These are phyloP conservation scores for Naso thynnoides DNA, from an alignment of 2,797 vertebrate species.

Conservation along the genomic window DNA sequence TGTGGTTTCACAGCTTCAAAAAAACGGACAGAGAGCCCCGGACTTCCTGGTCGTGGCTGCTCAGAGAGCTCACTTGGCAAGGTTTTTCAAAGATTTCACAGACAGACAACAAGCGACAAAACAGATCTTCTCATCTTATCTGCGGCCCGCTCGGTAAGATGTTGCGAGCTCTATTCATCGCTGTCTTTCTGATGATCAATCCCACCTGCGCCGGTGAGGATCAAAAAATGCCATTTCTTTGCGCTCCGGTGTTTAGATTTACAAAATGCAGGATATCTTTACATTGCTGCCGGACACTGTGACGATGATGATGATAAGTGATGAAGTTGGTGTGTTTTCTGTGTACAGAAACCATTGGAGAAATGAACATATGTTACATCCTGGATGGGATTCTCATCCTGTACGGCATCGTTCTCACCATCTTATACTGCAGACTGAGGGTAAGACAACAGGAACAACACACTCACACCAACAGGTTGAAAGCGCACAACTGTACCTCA, in stretches of 20 bases:
- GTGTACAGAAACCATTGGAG: slow-evolving; percentile 52
- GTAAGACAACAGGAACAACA: slow-evolving; percentile 69
- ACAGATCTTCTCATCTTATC: background rate
- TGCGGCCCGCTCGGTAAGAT: slow-evolving; percentile 25
- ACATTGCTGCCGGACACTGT: background rate
- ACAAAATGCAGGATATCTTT: background rate
- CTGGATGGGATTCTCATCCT: slow-evolving; percentile 90
- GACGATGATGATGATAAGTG: background rate
- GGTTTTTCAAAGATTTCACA: background rate
- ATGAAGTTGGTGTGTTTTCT: slow-evolving; percentile 15
- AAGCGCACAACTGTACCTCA: background rate
- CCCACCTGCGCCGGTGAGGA: slow-evolving; percentile 54
- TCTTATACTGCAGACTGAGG: slow-evolving; percentile 90
- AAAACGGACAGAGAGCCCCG: slow-evolving; percentile 74
- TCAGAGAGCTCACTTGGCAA: slow-evolving; percentile 29
- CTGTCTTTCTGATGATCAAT: slow-evolving; percentile 39
- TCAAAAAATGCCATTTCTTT: background rate
- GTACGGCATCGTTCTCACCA: slow-evolving; percentile 88
- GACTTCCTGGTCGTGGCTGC: slow-evolving; percentile 72
- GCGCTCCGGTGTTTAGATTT: slow-evolving; percentile 37
- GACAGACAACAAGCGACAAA: slow-evolving; percentile 6
- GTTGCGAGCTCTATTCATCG: slow-evolving; percentile 9
- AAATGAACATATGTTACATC: slow-evolving; percentile 85
- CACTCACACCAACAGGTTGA: background rate
- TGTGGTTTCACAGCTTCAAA: slow-evolving; percentile 68